Percentiles rank a stretch among this genome's conserved stretches.
Evolutionary conservation across 2,888 invertebrate species (phyloP).

Genomic region (Chalcosyrphus nemorum): DNA sequence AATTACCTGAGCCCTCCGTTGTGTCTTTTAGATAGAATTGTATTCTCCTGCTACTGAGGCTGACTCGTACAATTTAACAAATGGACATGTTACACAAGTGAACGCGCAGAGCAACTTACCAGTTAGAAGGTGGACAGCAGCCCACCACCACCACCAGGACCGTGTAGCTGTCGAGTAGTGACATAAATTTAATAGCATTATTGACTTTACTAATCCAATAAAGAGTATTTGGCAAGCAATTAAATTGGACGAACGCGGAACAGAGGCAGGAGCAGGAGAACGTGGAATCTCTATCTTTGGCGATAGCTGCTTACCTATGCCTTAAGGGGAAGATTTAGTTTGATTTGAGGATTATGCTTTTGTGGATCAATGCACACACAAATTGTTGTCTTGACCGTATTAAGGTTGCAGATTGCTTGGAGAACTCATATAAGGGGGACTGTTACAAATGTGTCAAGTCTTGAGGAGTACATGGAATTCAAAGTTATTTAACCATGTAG

Average conservation of each 20-base stretch:
- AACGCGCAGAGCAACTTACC: not conserved
- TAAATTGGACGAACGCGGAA: conserved; percentile 54
- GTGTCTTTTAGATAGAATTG: conserved; percentile 61
- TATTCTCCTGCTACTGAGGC: conserved; percentile 37
- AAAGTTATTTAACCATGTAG: too few species aligned
- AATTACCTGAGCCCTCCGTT: conserved; percentile 60
- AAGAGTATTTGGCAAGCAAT: conserved; percentile 66
- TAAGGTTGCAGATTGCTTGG: not conserved
- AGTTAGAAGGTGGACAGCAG: not conserved
- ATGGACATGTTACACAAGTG: conserved; percentile 68
- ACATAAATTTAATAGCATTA: conserved; percentile 63
- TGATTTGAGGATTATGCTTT: conserved; percentile 27
- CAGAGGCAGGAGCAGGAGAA: not conserved
- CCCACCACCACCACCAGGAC: not conserved
- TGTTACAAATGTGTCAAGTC: too few species aligned
- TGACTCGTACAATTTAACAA: conserved; percentile 62
- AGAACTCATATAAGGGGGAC: too few species aligned
- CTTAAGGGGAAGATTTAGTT: conserved; percentile 34
- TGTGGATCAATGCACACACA: conserved; percentile 23
- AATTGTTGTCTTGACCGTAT: conserved; percentile 46
- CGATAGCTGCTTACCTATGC: conserved; percentile 19
- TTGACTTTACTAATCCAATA: conserved; percentile 57
- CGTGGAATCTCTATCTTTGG: not conserved
- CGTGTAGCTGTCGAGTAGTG: conserved; percentile 25
- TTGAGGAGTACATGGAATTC: too few species aligned